Percentiles rank a stretch among this genome's conserved stretches.
Conservation (phyloP, 2,113 vertebrate species). For the Zosterops hypoxanthus region DNA sequence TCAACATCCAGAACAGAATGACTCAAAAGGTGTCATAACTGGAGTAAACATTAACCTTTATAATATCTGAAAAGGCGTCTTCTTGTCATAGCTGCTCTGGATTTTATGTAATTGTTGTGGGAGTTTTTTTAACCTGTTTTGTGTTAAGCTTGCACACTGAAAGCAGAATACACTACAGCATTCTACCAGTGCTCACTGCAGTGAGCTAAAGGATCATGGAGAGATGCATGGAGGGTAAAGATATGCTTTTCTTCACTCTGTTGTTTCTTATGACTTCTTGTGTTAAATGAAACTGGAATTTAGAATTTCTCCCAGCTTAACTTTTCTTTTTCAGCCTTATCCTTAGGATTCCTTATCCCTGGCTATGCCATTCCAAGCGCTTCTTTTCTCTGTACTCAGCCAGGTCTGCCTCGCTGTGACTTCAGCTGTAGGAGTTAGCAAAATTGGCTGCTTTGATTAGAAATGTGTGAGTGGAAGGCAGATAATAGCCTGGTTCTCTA, state of each 20-base stretch:
- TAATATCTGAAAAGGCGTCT: background rate
- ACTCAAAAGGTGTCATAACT: background rate
- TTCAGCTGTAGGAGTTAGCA: slow-evolving; percentile 3
- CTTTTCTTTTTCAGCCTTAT: slow-evolving; percentile 1
- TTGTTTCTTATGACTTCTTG: background rate
- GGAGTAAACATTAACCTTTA: background rate
- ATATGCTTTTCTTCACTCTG: background rate
- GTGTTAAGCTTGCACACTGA: background rate
- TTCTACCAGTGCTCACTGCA: background rate
- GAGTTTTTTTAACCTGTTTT: background rate
- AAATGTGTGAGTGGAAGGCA: slow-evolving; percentile 50
- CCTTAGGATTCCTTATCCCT: background rate
- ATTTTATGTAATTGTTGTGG: background rate
- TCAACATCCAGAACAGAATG: background rate
- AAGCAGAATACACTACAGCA: background rate
- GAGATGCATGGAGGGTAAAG: background rate
- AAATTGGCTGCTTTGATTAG: slow-evolving; percentile 71
- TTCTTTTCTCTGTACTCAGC: slow-evolving; percentile 33
- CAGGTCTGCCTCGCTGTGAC: background rate
- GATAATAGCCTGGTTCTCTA: slow-evolving; percentile 66
- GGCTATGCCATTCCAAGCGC: background rate
- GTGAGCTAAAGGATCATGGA: background rate
- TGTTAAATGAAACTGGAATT: background rate
- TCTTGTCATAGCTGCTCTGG: background rate
- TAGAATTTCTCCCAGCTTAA: slow-evolving; percentile 1